phyloP scores from a whole-genome alignment of 2,797 vertebrate genomes.

The Rhabdomys pumilio region DNA sequence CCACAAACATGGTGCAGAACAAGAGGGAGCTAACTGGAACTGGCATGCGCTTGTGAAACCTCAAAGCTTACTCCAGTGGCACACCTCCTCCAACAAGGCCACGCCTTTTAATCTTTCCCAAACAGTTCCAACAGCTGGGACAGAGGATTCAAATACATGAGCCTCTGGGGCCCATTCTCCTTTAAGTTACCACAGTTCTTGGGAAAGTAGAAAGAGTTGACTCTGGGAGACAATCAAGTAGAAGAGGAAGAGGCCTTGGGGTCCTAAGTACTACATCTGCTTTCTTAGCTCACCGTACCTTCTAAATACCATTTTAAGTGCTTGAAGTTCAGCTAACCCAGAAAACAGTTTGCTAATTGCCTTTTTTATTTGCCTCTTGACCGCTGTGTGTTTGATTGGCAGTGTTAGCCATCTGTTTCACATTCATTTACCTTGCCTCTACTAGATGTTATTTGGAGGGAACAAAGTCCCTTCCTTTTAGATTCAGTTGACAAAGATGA shows the following conservation, averaged over 20 bases:
- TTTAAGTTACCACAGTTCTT: neutral
- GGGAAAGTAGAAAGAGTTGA: neutral
- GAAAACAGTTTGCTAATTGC: conserved; percentile 45
- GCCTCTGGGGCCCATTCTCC: neutral
- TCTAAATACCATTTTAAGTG: conserved; percentile 6
- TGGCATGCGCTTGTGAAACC: neutral
- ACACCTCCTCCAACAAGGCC: neutral
- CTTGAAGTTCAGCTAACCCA: conserved; percentile 25
- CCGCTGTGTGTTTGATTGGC: conserved; percentile 12
- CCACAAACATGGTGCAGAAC: neutral
- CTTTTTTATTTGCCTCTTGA: conserved; percentile 66
- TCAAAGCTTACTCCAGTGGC: neutral
- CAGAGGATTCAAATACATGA: neutral
- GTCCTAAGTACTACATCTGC: neutral
- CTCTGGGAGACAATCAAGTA: neutral
- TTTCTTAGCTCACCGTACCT: neutral
- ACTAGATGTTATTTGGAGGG: conserved; percentile 67
- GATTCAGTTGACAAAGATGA: conserved; percentile 51
- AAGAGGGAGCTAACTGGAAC: neutral
- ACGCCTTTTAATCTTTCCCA: neutral
- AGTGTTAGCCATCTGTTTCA: conserved; percentile 65
- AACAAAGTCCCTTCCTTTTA: conserved; percentile 21
- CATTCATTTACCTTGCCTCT: conserved; percentile 75
- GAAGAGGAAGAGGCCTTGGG: neutral
- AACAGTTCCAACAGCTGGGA: neutral